Conservation (phyloP, 1,140 invertebrate genomes). For the Sinonovacula constricta region DNA sequence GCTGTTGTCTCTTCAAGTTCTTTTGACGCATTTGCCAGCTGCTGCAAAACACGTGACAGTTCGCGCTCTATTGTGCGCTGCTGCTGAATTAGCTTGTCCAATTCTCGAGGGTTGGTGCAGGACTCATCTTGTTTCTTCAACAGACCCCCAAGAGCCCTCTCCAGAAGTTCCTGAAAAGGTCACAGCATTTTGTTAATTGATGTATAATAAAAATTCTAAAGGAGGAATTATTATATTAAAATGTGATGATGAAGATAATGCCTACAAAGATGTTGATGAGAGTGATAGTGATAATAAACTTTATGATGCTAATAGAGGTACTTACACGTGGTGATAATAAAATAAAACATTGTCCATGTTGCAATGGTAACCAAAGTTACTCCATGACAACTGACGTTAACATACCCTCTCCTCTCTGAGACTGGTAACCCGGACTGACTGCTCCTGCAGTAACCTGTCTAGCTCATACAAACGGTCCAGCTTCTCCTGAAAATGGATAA, state of each 20-base stretch:
- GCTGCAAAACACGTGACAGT: constrained; percentile 88
- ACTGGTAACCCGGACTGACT: constrained; percentile 89
- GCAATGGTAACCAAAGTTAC: too few species aligned
- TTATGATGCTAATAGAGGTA: too few species aligned
- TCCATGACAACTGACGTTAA: too few species aligned
- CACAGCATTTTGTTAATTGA: too few species aligned
- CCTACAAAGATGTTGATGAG: too few species aligned
- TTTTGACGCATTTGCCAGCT: constrained; percentile 94
- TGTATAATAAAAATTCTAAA: too few species aligned
- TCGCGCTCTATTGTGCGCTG: constrained; percentile 89
- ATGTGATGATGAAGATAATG: too few species aligned
- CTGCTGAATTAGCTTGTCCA: constrained; percentile 85
- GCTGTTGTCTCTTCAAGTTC: constrained; percentile 94
- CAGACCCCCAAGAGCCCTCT: constrained; percentile 86
- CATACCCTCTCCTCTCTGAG: constrained; percentile 89
- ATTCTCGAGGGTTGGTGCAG: constrained; percentile 83
- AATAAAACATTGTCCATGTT: too few species aligned
- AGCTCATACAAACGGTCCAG: constrained; percentile 89
- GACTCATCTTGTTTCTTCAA: constrained; percentile 83
- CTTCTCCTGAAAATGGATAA: constrained; percentile 87
- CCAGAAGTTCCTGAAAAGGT: constrained; percentile 87
- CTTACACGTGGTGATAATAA: too few species aligned
- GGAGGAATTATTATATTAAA: too few species aligned
- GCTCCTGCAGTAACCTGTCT: constrained; percentile 91
- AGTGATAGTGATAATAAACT: too few species aligned